phyloP scores from a whole-genome alignment of 2,888 invertebrate genomes.

The Caenorhabditis afra region DNA sequence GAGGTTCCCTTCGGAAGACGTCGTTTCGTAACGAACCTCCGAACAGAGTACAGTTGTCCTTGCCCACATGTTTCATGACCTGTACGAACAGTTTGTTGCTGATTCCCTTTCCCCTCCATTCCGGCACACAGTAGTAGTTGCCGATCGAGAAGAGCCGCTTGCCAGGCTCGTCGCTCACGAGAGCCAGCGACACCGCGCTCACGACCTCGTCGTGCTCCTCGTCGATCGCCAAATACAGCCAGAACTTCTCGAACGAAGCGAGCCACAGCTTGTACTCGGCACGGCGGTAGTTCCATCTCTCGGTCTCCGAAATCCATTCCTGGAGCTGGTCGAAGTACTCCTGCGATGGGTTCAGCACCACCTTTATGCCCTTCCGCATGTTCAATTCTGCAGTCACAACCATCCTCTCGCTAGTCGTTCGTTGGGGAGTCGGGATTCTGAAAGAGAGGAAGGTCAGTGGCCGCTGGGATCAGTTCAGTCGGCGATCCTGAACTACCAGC shows the following conservation, averaged over 20 bases:
- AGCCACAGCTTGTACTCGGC: conserved; percentile 50
- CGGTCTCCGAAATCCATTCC: conserved; percentile 54
- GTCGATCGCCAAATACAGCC: conserved; percentile 54
- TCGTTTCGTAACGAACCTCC: conserved; percentile 15
- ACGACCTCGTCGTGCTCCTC: conserved; percentile 49
- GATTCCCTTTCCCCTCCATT: conserved; percentile 60
- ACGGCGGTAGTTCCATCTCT: conserved; percentile 57
- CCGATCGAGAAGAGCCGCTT: conserved; percentile 51
- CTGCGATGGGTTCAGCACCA: conserved; percentile 51
- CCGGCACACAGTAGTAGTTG: conserved; percentile 59
- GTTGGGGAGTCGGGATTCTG: conserved; percentile 42
- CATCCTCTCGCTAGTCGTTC: conserved; percentile 32
- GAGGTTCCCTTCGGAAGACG: background rate
- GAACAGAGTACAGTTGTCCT: conserved; percentile 48
- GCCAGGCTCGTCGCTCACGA: conserved; percentile 21
- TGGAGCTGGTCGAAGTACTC: conserved; percentile 50
- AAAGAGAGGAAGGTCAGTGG: conserved; percentile 1
- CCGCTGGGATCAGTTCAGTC: conserved; percentile 15
- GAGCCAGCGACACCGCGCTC: conserved; percentile 42
- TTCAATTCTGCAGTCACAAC: conserved; percentile 46
- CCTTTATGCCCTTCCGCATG: conserved; percentile 55
- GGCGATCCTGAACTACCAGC: conserved; percentile 37
- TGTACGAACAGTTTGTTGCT: conserved; percentile 54
- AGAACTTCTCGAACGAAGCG: conserved; percentile 52
- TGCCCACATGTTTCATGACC: conserved; percentile 50